These are phyloP conservation scores for Melanocharis versteri DNA, from an alignment of 2,113 vertebrate species.

Conservation along the genomic window DNA sequence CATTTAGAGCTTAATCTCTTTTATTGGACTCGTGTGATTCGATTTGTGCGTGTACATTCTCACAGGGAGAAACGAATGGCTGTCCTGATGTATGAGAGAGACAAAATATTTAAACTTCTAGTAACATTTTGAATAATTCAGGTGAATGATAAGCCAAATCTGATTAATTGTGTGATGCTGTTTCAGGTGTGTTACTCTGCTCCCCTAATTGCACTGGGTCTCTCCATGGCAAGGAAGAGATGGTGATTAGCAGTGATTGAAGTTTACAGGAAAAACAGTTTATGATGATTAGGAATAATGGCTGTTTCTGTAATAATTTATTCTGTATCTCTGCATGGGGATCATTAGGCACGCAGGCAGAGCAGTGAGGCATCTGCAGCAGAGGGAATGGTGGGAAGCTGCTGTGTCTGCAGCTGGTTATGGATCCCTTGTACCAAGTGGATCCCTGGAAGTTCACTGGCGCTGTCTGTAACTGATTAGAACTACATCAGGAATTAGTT, in stretches of 20 bases:
- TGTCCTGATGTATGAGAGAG: background rate
- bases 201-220: background rate
- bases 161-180: background rate
- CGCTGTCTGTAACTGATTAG: background rate
- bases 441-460: background rate
- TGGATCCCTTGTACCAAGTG: background rate
- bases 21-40: background rate
- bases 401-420: background rate
- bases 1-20: background rate
- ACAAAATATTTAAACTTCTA: background rate
- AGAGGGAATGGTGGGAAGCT: background rate
- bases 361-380: background rate
- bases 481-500: background rate
- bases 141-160: background rate
- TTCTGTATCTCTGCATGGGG: background rate
- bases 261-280: conserved; percentile 20
- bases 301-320: background rate
- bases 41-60: background rate
- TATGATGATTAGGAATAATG: background rate
- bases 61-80: background rate
- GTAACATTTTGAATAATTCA: background rate
- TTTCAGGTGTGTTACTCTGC: background rate
- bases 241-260: background rate
- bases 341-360: background rate
- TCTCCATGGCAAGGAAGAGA: background rate